Base-by-base conservation (phyloP, 1,140 invertebrate genomes). In the Drosophila lacertosa region DNA sequence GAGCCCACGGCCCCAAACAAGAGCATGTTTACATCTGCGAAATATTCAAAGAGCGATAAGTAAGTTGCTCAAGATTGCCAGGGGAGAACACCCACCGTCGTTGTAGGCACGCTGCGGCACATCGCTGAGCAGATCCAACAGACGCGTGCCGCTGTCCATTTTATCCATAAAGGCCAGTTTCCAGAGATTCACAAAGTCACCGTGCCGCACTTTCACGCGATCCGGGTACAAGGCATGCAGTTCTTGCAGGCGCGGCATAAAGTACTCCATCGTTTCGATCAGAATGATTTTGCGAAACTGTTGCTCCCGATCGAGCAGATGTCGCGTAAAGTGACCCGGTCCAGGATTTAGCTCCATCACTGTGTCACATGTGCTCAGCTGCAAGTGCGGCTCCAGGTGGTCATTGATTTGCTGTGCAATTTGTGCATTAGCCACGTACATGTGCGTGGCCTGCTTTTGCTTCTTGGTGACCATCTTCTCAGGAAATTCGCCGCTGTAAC, bases 301-400 rank as follows among this genome's bases (percentile, higher is more conserved):
- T n/a, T 76, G 15, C 33, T 91, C 72, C 45, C 44, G 67, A 50
- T 90, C 82, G 15, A 93, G 63, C 35, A 93, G 77, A 51, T 92
- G 90, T 6, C 90, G 72, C 15, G 92, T 93, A 37, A 94, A 75
- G 53, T 92, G 91, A 5, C 93, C 92, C 47, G 92, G 79, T 0
- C 93, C 93, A 1, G 93, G 93, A 81, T 93, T 93, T 0, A 93
- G 84, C 90, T 93, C 93, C 29, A 93, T 72, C 15, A 93, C 82
- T 3, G 89, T 89, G 7, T 90, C 74, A 42, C 57, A 93, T 74
- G 40, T 75, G 71, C 51, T 81, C 51, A 53, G 74, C 65, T 48
- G 79, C 58, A 74, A 91, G 66, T 75, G 91, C 24, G 59, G 80
- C 66, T 72, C 81, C 68, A 50, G 91, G 22, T 65, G 74, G 69